Base-by-base conservation (phyloP, 2,888 invertebrate species). In the Lamellibrachia columna region DNA sequence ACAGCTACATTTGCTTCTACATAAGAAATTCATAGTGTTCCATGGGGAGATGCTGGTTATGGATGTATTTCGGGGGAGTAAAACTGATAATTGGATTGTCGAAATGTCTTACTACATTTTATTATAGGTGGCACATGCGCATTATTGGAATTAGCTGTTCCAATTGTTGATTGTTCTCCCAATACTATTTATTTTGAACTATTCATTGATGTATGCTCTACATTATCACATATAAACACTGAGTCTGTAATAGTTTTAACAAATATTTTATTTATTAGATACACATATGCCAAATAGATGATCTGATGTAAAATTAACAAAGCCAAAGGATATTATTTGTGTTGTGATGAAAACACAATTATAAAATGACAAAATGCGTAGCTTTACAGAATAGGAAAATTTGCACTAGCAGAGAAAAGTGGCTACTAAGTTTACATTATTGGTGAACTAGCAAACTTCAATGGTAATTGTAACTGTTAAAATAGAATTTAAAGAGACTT, bases 41-140 rank as follows among this genome's bases (percentile, higher is more conserved):
- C 3, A 55, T 9, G 9, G 55, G 15, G 60, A 15, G 60, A 60
- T 15, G 11, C 22, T 22, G 22, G 22, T 22, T 22, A 75, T 75
- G 75, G 75, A 22, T 75, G 6, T 22, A 15, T 75, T 75, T 75
- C 22, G n/a, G 75, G 75, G 75, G 75, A 75, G 75, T 75, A 75
- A 22, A 75, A 75, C 75, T n/a, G 75, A 75, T 75, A 75, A 75
- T 75, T 75, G 75, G 75, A 75, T 75, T 22, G 75, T 75, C 75
- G 75, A 75, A 75, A 75, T 15, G 75, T 15, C 75, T 75, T 15
- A 75, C 75, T 6, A 75, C 22, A 15, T 75, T 75, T 75, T 75
- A 75, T 22, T 15, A 75, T 3, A 6, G 75, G 75, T n/a, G 6
- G n/a, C 75, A n/a, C 75, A 22, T 22, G 75, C 75, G n/a, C 75